Evolutionary conservation across 1,140 invertebrate species (phyloP).

Genomic region (Microplitis demolitor): DNA sequence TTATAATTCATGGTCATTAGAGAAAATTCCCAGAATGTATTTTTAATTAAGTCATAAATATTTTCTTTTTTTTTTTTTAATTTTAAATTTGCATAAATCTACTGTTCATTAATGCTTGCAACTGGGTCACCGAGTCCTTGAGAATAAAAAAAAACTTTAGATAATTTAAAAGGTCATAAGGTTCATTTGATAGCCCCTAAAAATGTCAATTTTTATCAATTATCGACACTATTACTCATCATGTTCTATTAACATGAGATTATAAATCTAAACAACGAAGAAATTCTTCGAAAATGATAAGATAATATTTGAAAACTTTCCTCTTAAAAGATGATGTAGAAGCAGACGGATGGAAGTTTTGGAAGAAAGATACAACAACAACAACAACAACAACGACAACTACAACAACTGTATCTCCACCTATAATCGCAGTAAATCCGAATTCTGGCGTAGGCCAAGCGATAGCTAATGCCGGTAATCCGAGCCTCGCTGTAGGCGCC

Average conservation of each 20-base stretch:
- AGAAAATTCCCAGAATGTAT: too few relatives aligned
- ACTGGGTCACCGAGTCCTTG: too few relatives aligned
- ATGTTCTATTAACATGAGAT: too few relatives aligned
- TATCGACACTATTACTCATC: too few relatives aligned
- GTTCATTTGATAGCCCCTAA: not conserved
- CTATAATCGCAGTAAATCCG: constrained; percentile 28
- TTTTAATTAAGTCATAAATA: too few relatives aligned
- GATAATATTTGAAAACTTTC: not conserved
- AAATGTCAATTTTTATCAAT: not conserved
- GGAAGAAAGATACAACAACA: constrained; percentile 41
- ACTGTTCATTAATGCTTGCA: too few relatives aligned
- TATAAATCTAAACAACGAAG: not conserved
- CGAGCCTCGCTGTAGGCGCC: constrained; percentile 41
- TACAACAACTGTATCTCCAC: constrained; percentile 38
- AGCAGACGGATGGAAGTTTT: constrained; percentile 50
- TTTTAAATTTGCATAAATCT: too few relatives aligned
- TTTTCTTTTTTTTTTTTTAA: too few relatives aligned
- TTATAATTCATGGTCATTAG: too few relatives aligned
- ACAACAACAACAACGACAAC: constrained; percentile 22
- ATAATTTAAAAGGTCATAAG: not conserved
- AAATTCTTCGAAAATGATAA: not conserved
- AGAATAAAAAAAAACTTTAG: too few relatives aligned
- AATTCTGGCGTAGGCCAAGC: constrained; percentile 27
- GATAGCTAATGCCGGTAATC: constrained; percentile 37
- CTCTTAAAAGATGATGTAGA: constrained; percentile 36